Evolutionary conservation across 2,888 invertebrate species (phyloP).

Genomic region (Gastrophysa polygoni): DNA sequence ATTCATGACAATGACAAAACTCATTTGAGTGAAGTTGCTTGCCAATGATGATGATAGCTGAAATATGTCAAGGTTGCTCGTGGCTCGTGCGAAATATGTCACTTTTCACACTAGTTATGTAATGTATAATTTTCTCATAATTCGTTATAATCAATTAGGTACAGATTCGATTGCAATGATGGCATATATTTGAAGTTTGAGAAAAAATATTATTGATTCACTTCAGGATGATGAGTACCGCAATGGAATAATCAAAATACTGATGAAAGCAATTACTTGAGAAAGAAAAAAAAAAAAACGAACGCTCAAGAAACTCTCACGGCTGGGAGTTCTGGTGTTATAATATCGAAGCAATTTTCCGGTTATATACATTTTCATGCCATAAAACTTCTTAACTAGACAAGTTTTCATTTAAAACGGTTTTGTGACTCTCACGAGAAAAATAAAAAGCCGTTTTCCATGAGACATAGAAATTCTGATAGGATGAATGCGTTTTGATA

Average conservation of each 20-base stretch:
- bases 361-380: constrained; percentile 3
- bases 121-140: too few species aligned
- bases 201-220: too few species aligned
- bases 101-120: too few species aligned
- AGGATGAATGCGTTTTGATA: not conserved
- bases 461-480: constrained; percentile 8
- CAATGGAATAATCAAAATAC: not conserved
- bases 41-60: too few species aligned
- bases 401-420: constrained; percentile 21
- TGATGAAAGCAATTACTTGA: not conserved
- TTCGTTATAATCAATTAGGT: too few species aligned
- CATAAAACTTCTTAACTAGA: constrained; percentile 27
- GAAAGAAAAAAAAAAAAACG: not conserved
- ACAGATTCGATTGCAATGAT: too few species aligned
- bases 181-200: too few species aligned
- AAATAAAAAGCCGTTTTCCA: constrained; percentile 25
- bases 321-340: not conserved
- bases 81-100: too few species aligned
- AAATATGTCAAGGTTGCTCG: too few species aligned
- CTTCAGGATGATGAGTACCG: too few species aligned
- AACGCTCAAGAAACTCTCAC: not conserved
- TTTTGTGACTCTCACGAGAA: constrained; percentile 23
- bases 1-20: too few species aligned
- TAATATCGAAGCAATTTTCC: not conserved
- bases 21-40: too few species aligned